Base-by-base conservation (phyloP, 2,888 invertebrate genomes). In the Rhorus exstirpatorius region DNA sequence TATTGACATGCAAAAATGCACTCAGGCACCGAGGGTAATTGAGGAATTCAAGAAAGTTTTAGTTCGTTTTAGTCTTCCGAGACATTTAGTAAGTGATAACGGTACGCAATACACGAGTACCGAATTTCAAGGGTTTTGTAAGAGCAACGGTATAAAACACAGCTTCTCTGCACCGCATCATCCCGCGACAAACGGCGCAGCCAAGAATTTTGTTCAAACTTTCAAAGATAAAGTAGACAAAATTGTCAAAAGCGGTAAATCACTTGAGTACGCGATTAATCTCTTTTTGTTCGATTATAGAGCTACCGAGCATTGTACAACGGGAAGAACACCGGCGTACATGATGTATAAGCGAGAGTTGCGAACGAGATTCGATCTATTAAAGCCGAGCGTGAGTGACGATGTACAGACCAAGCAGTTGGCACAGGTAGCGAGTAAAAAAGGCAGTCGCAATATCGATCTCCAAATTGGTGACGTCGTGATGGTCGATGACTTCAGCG, bases 171-270 rank as follows among this genome's bases (percentile, higher is more conserved):
- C 85, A 61, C 80, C 80, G 12, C 79, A 84, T 46, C 85, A 84
- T 55, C 81, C 85, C 35, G 79, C 83, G 6, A 77, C 79, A 3
- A 85, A 86, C 77, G 83, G 83, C 19, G 77, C 78, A 51, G 84
- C 84, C 6, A 84, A 87, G 67, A 74, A 80, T 26, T 84, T 87
- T 58, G 86, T 85, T 3, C 79, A 82, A 19, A 85, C 83, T 1
- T 81, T 87, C 21, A 85, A 87, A 76, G 61, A 61, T 21, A 63
- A 65, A 7, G 35, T 85, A 0, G 63, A 60, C 31, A 85, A 81
- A 74, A 68, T 77, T 4, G 44, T 79, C 0, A 35, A 65, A 21
- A 58, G 65, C 14, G 78, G 78, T 2, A 72, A 78, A 6, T 49
- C 53, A 4, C n/a, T 75, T 31, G 72, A 78, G 26, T 24, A 61